phyloP scores from a whole-genome alignment of 2,888 invertebrate species.

The Lasioglossum calceatum region DNA sequence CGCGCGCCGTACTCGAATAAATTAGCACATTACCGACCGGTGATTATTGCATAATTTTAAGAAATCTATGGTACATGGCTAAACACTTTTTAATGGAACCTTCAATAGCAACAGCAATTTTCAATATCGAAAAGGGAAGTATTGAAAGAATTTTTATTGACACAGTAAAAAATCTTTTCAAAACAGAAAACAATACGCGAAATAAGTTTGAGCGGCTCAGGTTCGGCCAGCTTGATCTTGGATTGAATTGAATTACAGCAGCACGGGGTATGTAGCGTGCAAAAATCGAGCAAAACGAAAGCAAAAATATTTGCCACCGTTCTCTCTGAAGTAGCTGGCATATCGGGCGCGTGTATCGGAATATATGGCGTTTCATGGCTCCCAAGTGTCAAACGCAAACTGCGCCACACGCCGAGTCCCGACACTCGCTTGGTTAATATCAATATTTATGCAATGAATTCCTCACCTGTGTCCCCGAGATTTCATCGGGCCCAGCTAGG shows the following conservation, averaged over 20 bases:
- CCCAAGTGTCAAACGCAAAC: conserved; percentile 37
- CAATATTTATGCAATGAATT: conserved; percentile 42
- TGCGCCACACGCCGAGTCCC: conserved; percentile 6
- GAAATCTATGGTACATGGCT: too few relatives aligned
- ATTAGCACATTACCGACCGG: too few relatives aligned
- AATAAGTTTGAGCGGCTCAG: neutral
- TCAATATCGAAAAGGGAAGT: too few relatives aligned
- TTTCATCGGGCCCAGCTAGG: neutral
- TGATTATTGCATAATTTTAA: too few relatives aligned
- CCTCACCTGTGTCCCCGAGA: conserved; percentile 24
- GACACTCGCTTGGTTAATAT: conserved; percentile 30
- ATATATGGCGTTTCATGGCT: conserved; percentile 6
- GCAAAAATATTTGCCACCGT: neutral
- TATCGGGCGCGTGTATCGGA: neutral
- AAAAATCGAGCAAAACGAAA: neutral
- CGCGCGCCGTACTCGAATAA: too few relatives aligned
- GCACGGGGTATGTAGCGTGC: neutral
- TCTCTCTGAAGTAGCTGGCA: neutral
- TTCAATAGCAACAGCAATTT: too few relatives aligned
- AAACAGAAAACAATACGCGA: neutral
- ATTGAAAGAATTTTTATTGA: too few relatives aligned
- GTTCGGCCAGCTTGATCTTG: neutral
- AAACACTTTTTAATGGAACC: too few relatives aligned
- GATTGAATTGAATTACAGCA: neutral
- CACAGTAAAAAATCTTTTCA: neutral